Percentiles rank a stretch among this genome's conserved stretches.
These are phyloP conservation scores for Himantopus leucocephalus DNA, from an alignment of 2,113 vertebrate species.

Conservation along the genomic window DNA sequence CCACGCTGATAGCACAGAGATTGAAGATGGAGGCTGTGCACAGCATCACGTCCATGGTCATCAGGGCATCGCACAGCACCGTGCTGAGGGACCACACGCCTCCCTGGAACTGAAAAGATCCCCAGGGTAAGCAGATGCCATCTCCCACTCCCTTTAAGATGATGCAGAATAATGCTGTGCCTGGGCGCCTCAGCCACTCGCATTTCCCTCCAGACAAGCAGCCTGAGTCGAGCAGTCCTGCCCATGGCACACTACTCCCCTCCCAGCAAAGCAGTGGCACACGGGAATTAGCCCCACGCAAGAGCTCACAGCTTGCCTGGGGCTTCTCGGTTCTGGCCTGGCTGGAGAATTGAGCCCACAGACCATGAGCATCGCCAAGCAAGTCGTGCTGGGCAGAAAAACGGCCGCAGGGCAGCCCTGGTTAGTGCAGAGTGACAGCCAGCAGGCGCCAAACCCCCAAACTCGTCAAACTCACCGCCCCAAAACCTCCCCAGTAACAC, in stretches of 20 bases:
- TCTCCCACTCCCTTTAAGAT: background rate
- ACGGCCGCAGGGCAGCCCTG: rapidly evolving
- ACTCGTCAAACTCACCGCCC: background rate
- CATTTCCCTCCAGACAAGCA: background rate
- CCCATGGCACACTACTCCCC: rapidly evolving
- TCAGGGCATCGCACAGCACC: constrained; percentile 84
- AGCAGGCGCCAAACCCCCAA: background rate
- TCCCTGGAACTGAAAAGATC: constrained; percentile 85
- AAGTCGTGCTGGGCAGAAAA: background rate
- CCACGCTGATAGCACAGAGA: constrained; percentile 92
- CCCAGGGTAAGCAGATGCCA: background rate
- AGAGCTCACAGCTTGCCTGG: background rate
- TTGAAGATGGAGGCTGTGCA: constrained; percentile 96
- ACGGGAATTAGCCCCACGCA: background rate
- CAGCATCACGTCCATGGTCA: constrained; percentile 95
- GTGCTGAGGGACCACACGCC: constrained; percentile 86
- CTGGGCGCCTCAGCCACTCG: background rate
- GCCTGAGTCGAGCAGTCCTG: background rate
- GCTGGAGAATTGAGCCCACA: background rate
- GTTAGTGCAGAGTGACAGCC: background rate
- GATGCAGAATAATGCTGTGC: rapidly evolving
- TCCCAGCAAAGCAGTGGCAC: background rate
- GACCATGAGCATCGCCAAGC: background rate
- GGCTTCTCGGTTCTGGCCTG: background rate
- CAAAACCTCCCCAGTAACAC: background rate